These are phyloP conservation scores for Muscina levida DNA, from an alignment of 2,888 invertebrate genomes.

Conservation along the genomic window DNA sequence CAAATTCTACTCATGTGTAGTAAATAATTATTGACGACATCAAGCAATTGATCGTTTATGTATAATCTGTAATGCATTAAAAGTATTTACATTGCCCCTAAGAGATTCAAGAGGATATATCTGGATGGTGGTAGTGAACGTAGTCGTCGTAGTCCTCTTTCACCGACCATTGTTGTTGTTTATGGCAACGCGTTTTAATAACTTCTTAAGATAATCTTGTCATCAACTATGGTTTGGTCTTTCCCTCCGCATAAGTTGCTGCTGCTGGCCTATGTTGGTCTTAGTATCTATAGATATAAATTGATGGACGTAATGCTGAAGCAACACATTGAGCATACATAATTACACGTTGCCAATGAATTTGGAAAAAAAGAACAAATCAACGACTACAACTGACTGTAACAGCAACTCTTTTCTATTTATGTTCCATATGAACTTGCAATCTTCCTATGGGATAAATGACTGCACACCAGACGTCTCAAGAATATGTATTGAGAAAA, in stretches of 20 bases:
- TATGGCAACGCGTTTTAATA: slow-evolving; percentile 29
- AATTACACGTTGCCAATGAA: slow-evolving; percentile 24
- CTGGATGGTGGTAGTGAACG: not conserved
- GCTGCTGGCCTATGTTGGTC: not conserved
- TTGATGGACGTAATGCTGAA: slow-evolving; percentile 40
- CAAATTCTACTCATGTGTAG: slow-evolving; percentile 52
- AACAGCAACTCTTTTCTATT: not conserved
- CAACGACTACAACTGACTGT: not conserved
- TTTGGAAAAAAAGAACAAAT: not conserved
- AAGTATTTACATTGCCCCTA: not conserved
- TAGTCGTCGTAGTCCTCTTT: no score
- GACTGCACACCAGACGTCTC: no score
- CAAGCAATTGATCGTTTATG: slow-evolving; percentile 27
- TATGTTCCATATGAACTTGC: no score
- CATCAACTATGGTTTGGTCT: not conserved
- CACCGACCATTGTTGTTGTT: not conserved
- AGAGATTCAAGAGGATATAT: no score
- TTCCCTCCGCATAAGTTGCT: not conserved
- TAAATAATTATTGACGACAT: slow-evolving; percentile 56
- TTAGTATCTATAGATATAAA: not conserved
- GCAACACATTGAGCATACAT: slow-evolving; percentile 43
- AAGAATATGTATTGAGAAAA: no score
- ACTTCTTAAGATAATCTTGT: slow-evolving; percentile 46
- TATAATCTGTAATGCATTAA: slow-evolving; percentile 23
- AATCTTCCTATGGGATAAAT: no score